These are phyloP conservation scores for Callyntrura sp. DNA, from an alignment of 2,888 invertebrate genomes.

Conservation along the genomic window DNA sequence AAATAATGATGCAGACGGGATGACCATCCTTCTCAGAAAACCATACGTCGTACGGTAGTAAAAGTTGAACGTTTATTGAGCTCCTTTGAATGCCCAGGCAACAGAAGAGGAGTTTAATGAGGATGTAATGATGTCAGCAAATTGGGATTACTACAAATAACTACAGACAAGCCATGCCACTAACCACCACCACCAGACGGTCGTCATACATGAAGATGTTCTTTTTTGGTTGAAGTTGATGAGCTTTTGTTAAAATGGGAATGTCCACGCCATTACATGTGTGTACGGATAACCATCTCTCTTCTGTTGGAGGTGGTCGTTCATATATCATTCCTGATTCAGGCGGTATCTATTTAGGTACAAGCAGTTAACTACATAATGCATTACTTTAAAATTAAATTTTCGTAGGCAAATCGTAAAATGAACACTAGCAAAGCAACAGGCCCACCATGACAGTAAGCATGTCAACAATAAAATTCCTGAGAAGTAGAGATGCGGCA, in stretches of 20 bases:
- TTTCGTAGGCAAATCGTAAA: neutral
- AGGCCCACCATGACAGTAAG: neutral
- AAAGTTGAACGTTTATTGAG: too few relatives aligned
- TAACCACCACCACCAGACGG: too few relatives aligned
- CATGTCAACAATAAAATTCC: slow-evolving; percentile 20
- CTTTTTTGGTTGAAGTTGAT: slow-evolving; percentile 3
- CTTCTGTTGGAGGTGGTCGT: too few relatives aligned
- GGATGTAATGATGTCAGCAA: slow-evolving; percentile 64
- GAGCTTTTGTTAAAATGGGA: neutral
- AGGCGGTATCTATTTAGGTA: neutral
- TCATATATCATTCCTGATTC: too few relatives aligned
- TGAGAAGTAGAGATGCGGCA: too few relatives aligned
- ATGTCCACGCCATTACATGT: neutral
- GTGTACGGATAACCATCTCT: too few relatives aligned
- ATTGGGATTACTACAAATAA: neutral
- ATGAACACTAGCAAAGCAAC: neutral
- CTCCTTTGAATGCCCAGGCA: neutral
- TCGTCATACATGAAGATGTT: too few relatives aligned
- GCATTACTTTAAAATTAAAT: slow-evolving; percentile 11
- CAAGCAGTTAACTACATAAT: neutral
- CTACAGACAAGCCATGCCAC: too few relatives aligned
- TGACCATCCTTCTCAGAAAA: neutral
- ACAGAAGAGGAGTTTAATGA: slow-evolving; percentile 45
- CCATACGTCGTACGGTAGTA: neutral
- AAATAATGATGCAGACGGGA: too few relatives aligned